phyloP scores from a whole-genome alignment of 2,888 invertebrate genomes.

The Taenaris catops region DNA sequence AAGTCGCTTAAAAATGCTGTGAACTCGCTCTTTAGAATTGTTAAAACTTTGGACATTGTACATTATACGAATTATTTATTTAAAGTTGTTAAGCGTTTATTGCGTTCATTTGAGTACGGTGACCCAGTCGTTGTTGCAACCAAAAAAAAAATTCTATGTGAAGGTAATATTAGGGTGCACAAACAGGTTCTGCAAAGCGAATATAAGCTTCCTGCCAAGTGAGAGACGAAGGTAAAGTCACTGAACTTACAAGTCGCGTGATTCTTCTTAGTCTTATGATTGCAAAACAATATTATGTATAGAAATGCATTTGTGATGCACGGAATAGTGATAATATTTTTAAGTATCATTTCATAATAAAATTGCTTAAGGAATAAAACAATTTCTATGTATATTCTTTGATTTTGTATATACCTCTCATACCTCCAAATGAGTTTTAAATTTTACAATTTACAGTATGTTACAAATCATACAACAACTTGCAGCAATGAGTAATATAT shows the following conservation, averaged over 20 bases:
- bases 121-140: conserved; percentile 24
- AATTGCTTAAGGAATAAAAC: no score
- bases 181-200: conserved; percentile 70
- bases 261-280: conserved; percentile 70
- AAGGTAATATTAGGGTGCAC: conserved; percentile 58
- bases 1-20: conserved; percentile 12
- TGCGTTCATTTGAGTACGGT: conserved; percentile 17
- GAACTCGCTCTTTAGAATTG: conserved; percentile 9
- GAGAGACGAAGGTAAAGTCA: conserved; percentile 69
- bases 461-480: no score
- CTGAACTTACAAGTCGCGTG: conserved; percentile 70
- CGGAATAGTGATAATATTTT: no score
- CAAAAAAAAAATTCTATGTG: conserved; percentile 32
- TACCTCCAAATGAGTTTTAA: no score
- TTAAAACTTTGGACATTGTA: conserved; percentile 4
- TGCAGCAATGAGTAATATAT: no score
- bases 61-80: conserved; percentile 1
- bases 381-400: no score
- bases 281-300: conserved; percentile 55
- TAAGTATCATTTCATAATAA: no score
- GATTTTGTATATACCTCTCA: no score
- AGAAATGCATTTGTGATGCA: neutral
- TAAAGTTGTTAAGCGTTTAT: neutral
- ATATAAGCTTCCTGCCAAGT: conserved; percentile 67
- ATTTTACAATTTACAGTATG: no score